phyloP scores from a whole-genome alignment of 2,888 invertebrate species.

The Phalera bucephala region DNA sequence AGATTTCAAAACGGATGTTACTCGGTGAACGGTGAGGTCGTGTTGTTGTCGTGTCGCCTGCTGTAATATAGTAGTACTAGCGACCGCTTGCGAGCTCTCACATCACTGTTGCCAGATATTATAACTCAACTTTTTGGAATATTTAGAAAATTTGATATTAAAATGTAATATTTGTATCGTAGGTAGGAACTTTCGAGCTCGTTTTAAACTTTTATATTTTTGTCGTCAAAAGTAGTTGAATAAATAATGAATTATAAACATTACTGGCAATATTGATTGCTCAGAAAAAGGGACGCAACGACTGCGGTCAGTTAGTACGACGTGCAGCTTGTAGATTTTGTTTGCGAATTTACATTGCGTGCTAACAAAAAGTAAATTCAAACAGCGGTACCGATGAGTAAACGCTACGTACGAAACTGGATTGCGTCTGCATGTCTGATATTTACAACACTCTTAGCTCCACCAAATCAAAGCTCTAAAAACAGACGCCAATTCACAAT shows the following conservation, averaged over 20 bases:
- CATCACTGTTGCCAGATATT: slow-evolving; percentile 3
- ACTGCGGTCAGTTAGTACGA: slow-evolving; percentile 10
- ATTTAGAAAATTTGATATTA: too few relatives aligned
- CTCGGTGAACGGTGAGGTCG: slow-evolving; percentile 21
- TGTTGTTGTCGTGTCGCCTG: slow-evolving; percentile 41
- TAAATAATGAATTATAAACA: too few relatives aligned
- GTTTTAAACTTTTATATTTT: too few relatives aligned
- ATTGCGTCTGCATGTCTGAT: slow-evolving; percentile 32
- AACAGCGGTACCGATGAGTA: slow-evolving; percentile 16
- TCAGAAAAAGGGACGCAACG: slow-evolving; percentile 19
- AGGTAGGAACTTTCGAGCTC: too few relatives aligned
- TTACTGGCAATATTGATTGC: slow-evolving; percentile 2
- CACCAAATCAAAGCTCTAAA: slow-evolving; percentile 21
- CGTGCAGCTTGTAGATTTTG: slow-evolving; percentile 28
- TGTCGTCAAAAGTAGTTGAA: too few relatives aligned
- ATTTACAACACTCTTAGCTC: slow-evolving; percentile 12
- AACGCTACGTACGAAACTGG: slow-evolving; percentile 19
- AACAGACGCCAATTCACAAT: slow-evolving; percentile 18
- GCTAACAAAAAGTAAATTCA: too few relatives aligned
- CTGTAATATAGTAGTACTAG: slow-evolving; percentile 21
- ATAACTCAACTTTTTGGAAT: too few relatives aligned
- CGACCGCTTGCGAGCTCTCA: slow-evolving; percentile 8
- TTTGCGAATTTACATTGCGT: slow-evolving; percentile 22
- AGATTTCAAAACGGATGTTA: slow-evolving; percentile 20
- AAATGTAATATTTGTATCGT: too few relatives aligned